Percentiles rank a stretch among this genome's conserved stretches.
These are phyloP conservation scores for Tenthredo amoena DNA, from an alignment of 2,888 invertebrate species.

Conservation along the genomic window DNA sequence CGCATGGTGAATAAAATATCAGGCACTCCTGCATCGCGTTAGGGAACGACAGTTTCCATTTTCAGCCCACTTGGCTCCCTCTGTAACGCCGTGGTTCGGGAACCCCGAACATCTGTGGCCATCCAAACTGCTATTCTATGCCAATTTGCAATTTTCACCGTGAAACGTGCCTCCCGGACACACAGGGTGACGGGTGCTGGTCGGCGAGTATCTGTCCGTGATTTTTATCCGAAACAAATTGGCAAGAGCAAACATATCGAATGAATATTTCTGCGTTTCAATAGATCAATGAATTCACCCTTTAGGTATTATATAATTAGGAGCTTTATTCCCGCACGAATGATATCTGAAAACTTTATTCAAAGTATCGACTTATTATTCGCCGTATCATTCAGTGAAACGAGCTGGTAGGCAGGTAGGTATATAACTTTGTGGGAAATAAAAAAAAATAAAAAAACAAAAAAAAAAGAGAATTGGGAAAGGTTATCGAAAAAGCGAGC, in stretches of 20 bases:
- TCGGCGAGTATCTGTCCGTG: neutral
- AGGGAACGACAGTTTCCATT: slow-evolving; percentile 39
- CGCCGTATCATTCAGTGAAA: neutral
- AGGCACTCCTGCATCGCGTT: neutral
- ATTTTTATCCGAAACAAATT: slow-evolving; percentile 25
- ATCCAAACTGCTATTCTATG: slow-evolving; percentile 40
- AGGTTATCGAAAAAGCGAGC: neutral
- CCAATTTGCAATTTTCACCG: slow-evolving; percentile 45
- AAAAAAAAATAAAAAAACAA: neutral
- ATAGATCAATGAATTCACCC: neutral
- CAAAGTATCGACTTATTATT: neutral
- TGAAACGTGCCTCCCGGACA: slow-evolving; percentile 19
- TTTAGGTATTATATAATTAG: neutral
- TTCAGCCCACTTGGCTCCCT: neutral
- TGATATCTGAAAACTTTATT: neutral
- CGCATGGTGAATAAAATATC: slow-evolving; percentile 43
- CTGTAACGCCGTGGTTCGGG: slow-evolving; percentile 19
- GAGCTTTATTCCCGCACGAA: neutral
- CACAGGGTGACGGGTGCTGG: slow-evolving; percentile 6
- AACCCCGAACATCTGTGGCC: slow-evolving; percentile 38
- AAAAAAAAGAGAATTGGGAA: neutral
- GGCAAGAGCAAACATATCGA: neutral
- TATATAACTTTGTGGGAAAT: neutral
- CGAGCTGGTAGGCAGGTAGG: neutral
- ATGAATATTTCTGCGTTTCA: neutral